Conservation (phyloP, 2,888 invertebrate species). For the Dysmachus trigonus region DNA sequence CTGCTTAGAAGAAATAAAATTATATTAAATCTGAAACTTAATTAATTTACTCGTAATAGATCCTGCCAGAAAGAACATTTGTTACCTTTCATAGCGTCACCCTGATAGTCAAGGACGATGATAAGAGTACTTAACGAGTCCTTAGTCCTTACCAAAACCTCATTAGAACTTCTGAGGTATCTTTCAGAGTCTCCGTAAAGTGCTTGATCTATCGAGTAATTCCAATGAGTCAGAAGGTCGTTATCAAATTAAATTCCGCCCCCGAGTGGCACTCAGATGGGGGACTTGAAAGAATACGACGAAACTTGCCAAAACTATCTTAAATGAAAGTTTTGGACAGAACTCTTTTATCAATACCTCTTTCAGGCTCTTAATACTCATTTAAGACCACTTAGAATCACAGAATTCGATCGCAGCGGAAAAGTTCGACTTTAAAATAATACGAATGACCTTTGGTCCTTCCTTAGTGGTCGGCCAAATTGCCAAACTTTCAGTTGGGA, state of each 20-base stretch:
- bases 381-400: conserved; percentile 16
- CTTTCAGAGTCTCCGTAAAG: not conserved
- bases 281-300: not conserved
- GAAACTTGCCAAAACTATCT: conserved; percentile 13
- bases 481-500: not conserved
- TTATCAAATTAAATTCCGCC: conserved; percentile 24
- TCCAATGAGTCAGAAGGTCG: not conserved
- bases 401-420: conserved; percentile 16
- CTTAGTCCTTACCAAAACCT: not conserved
- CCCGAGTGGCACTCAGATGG: not conserved
- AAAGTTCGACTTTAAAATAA: conserved; percentile 21
- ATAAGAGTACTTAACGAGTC: not conserved
- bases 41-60: not conserved
- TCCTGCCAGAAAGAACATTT: not conserved
- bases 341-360: conserved; percentile 25
- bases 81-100: not conserved
- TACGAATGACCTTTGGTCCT: conserved; percentile 21
- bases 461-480: not conserved
- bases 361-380: conserved; percentile 8
- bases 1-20: too few species aligned
- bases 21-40: not conserved
- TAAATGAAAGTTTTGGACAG: not conserved
- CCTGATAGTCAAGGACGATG: not conserved
- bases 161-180: not conserved
- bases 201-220: not conserved